Evolutionary conservation across 1,140 invertebrate species (phyloP).

Genomic region (Megathymus violae): DNA sequence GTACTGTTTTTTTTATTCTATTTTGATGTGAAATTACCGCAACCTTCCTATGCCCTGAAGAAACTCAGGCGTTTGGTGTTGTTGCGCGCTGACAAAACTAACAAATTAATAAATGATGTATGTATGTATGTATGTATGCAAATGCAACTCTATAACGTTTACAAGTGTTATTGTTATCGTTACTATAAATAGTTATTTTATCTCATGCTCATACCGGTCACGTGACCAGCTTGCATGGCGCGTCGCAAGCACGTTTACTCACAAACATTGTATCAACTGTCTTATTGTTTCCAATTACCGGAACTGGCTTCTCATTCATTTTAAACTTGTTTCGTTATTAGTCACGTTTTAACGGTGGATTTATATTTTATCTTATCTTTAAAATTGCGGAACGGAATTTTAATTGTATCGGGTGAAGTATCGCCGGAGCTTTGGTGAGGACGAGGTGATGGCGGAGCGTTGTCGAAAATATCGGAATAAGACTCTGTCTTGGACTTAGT

Average conservation of each 20-base stretch:
- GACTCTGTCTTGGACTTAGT: too few species aligned
- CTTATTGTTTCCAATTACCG: slow-evolving; percentile 21
- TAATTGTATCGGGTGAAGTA: background rate
- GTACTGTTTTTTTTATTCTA: too few species aligned
- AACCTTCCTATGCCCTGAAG: too few species aligned
- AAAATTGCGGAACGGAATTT: background rate
- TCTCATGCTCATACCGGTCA: slow-evolving; percentile 1
- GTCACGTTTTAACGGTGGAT: background rate
- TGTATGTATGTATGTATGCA: background rate
- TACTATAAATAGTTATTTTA: slow-evolving; percentile 13
- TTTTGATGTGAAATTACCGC: too few species aligned
- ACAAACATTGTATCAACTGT: slow-evolving; percentile 9
- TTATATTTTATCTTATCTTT: slow-evolving; percentile 6
- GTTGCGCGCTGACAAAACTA: background rate
- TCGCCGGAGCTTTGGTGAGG: too few species aligned
- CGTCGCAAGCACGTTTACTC: background rate
- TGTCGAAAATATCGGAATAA: too few species aligned
- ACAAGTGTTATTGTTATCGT: slow-evolving; percentile 17
- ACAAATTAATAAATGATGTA: background rate
- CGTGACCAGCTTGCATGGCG: slow-evolving; percentile 9
- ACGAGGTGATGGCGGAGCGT: too few species aligned
- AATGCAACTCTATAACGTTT: background rate
- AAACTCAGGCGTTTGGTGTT: too few species aligned
- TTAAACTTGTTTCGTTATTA: slow-evolving; percentile 8
- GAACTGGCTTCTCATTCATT: slow-evolving; percentile 7